Base-by-base conservation (phyloP, 1,140 invertebrate species). In the Anthonomus grandis region DNA sequence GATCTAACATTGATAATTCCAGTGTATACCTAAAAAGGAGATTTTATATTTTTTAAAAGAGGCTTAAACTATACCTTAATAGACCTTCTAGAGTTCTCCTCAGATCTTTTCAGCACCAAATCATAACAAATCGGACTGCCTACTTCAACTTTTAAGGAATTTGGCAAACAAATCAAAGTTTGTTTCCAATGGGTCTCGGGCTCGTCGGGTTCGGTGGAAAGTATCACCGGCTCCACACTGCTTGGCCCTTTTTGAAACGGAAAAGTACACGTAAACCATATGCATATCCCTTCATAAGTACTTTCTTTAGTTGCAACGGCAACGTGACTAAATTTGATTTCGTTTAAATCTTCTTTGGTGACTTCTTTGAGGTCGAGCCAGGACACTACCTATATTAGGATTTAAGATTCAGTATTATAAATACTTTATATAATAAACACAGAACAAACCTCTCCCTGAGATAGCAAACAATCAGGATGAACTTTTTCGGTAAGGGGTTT, bases 111-210 rank as follows among this genome's bases (percentile, higher is more conserved):
- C 68, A 90, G 79, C 19, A 71, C 67, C 27, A 90, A 69, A 66
- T 85, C 77, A 74, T 84, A 89, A 15, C 85, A 84, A 13, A 89
- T 76, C 4, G 87, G 83, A 60, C 84, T 79, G 0, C 75, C 76
- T 63, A 76, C 69, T 53, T 84, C 81, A 0, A 84, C 70, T 27
- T 69, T 59, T 24, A 69, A 60, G 44, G 78, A 76, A 47, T 79
- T 70, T 8, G 83, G 83, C 25, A 85, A 64, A 2, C 84, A 76
- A 71, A 99, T 95, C 6, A 96, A 84, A 1, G 95, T 97, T 75
- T 98, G 97, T 75, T 97, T 97, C 96, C 96, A 98, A 76, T 98
- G 95, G 6, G 95, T 98, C 44, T 80, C 78, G 58, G 80, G 79
- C 65, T 83, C 82, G 58, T 77, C 78, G 47, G 87, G 94, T 66